Conservation (phyloP, 35 echinoderm and acorn worm species). For the Ophioderma brevispina region DNA sequence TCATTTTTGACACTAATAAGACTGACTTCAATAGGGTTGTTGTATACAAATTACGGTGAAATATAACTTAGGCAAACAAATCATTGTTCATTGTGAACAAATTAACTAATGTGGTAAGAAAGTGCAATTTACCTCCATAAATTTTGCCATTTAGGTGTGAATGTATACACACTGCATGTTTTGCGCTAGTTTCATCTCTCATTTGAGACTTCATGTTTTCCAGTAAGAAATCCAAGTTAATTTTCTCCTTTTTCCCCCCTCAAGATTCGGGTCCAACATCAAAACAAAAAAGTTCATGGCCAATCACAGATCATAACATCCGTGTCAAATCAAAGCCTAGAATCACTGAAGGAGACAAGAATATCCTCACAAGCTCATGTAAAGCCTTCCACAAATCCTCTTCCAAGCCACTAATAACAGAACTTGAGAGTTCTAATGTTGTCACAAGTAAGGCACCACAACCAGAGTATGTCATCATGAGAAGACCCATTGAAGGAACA, state of each 20-base stretch:
- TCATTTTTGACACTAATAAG: no score
- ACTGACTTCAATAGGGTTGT: no score
- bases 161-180: no score
- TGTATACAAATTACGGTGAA: no score
- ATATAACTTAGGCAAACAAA: no score
- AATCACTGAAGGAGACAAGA: constrained; percentile 55
- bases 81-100: no score
- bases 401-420: constrained; percentile 60
- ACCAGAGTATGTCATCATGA: constrained; percentile 86
- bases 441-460: constrained; percentile 11
- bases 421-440: constrained; percentile 29
- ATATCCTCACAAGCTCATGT: neutral
- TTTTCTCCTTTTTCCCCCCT: neutral
- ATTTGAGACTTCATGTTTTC: no score
- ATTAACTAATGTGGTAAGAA: no score
- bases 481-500: constrained; percentile 81
- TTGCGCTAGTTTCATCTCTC: no score
- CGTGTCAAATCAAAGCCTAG: constrained; percentile 92
- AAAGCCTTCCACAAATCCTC: neutral
- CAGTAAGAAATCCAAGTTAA: no score
- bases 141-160: no score
- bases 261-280: constrained; percentile 82
- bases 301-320: constrained; percentile 80
- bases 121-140: no score
- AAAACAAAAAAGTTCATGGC: constrained; percentile 88